Base-by-base conservation (phyloP, 2,797 vertebrate species). In the Poecilia velifera region DNA sequence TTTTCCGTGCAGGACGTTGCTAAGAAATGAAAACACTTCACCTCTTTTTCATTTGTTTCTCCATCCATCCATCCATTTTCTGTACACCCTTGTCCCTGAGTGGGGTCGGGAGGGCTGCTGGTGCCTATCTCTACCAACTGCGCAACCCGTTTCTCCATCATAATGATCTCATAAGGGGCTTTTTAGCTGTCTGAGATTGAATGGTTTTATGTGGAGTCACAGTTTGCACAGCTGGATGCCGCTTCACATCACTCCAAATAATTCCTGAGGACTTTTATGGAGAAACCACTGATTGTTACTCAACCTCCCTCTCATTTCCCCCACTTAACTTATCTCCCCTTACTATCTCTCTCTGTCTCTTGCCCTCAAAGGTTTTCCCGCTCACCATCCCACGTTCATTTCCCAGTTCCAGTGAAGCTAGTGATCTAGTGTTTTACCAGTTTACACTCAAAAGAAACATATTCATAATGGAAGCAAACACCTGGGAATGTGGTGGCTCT, bases 81-180 rank as follows among this genome's bases (percentile, higher is more conserved):
- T 22, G 6, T 10, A 51, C 20, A 8, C 20, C 49, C 18, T 51
- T 22, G 49, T 8, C 49, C 49, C 6, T 3, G 1, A 51, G 20
- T 51, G 49, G 20, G 18, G 49, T 51, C 0, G 1, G 6, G 6
- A 51, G 49, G 46, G 46, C 0, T 7, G 18, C 1, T 49, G 47
- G 47, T 20, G 47, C 5, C 5, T 5, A 6, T 49, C 47, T 49
- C 46, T 47, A 14, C 45, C 45, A 45, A 45, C 13, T 45, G 12
- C 0, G 2, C 45, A 3, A 45, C 92, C 91, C 92, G 87, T 92
- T 93, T 87, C 87, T 91, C 88, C 86, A 87, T 64, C 62, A 87
- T 94, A 94, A 94, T 93, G 91, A 92, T 90, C 90, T 94, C 93
- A 92, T 94, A 87, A 92, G 92, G 87, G 93, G 89, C 87, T 92